These are phyloP conservation scores for Nesospiza acunhae DNA, from an alignment of 2,113 vertebrate genomes.

Conservation along the genomic window DNA sequence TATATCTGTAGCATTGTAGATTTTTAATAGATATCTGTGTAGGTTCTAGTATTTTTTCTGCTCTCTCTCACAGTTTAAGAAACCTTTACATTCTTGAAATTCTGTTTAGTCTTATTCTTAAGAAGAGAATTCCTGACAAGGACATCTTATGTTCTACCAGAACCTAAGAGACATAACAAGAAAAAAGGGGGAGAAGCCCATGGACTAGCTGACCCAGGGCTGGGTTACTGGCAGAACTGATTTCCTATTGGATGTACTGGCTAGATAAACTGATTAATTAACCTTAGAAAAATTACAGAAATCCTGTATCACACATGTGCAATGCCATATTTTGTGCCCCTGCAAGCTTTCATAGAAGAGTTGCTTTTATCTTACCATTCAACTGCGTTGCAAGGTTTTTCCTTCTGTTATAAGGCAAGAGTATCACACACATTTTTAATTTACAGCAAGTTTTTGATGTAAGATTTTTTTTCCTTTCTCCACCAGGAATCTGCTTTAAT, in stretches of 20 bases:
- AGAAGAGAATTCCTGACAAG: background rate
- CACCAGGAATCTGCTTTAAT: conserved; percentile 35
- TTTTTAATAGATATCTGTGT: background rate
- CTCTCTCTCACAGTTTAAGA: background rate
- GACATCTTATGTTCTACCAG: background rate
- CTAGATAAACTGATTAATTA: background rate
- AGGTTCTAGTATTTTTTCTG: background rate
- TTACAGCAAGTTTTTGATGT: background rate
- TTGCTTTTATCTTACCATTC: background rate
- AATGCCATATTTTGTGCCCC: background rate
- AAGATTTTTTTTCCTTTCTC: conserved; percentile 7
- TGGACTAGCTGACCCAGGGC: background rate
- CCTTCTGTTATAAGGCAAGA: background rate
- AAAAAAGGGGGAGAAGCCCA: background rate
- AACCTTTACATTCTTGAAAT: background rate
- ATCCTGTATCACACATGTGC: background rate
- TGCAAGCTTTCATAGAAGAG: background rate
- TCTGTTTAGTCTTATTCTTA: background rate
- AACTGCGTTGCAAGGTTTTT: background rate
- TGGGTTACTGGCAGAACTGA: background rate
- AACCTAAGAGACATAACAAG: background rate
- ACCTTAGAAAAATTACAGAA: background rate
- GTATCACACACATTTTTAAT: background rate
- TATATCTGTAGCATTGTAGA: background rate
- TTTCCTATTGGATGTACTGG: background rate